These are phyloP conservation scores for Elmis aenea DNA, from an alignment of 2,888 invertebrate genomes.

Conservation along the genomic window DNA sequence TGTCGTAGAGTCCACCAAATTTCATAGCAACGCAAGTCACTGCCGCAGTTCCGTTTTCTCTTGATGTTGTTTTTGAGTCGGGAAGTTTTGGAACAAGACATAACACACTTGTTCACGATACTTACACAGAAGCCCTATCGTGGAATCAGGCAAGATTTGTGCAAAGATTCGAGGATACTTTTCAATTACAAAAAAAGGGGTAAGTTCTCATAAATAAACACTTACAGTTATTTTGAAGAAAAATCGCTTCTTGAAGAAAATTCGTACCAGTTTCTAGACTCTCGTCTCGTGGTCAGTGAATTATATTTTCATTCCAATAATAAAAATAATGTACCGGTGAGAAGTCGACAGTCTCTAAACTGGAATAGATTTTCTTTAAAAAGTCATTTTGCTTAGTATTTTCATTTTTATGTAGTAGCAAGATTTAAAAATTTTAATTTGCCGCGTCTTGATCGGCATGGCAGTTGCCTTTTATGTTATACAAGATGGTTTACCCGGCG, in stretches of 20 bases:
- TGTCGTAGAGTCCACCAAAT: slow-evolving; percentile 58
- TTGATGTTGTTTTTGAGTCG: slow-evolving; percentile 82
- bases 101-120: slow-evolving; percentile 55
- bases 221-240: background rate
- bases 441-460: too few species aligned
- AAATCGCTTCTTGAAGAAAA: too few species aligned
- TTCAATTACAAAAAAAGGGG: slow-evolving; percentile 69
- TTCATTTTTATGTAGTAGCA: too few species aligned
- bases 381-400: too few species aligned
- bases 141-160: slow-evolving; percentile 63
- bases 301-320: background rate
- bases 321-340: too few species aligned
- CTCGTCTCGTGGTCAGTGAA: background rate
- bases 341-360: too few species aligned
- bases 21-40: slow-evolving; percentile 75
- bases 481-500: too few species aligned
- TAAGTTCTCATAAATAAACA: slow-evolving; percentile 32
- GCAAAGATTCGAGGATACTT: slow-evolving; percentile 74
- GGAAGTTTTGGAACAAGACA: slow-evolving; percentile 58
- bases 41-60: slow-evolving; percentile 70
- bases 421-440: too few species aligned
- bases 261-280: too few species aligned
- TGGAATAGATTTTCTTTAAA: too few species aligned
- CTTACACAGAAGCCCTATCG: slow-evolving; percentile 61
- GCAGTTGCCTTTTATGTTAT: too few species aligned